Evolutionary conservation across 2,888 invertebrate genomes (phyloP).

Genomic region (Steromphala cineraria): DNA sequence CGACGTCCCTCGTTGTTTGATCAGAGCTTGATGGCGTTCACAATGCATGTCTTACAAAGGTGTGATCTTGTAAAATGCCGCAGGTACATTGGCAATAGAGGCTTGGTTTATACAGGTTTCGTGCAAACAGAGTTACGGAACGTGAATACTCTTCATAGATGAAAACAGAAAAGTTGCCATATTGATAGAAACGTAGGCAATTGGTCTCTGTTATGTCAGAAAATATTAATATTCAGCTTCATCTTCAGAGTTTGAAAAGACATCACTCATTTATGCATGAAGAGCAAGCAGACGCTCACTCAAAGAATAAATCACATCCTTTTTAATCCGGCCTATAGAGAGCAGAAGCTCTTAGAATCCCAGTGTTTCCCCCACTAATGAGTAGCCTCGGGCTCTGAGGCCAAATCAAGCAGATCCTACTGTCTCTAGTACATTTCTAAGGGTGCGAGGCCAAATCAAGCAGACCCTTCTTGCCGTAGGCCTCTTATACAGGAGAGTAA

Average conservation of each 20-base stretch:
- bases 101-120: too few relatives aligned
- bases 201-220: constrained; percentile 14
- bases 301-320: constrained; percentile 19
- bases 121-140: background rate
- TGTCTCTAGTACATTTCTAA: too few relatives aligned
- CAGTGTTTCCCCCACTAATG: background rate
- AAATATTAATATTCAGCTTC: constrained; percentile 20
- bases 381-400: background rate
- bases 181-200: background rate
- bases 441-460: too few relatives aligned
- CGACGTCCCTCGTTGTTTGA: too few relatives aligned
- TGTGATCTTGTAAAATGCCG: too few relatives aligned
- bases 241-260: background rate
- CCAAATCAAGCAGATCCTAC: too few relatives aligned
- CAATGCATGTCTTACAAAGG: too few relatives aligned
- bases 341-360: background rate
- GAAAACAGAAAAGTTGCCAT: background rate
- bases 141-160: background rate
- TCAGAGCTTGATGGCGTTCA: too few relatives aligned
- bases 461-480: too few relatives aligned
- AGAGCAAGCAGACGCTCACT: constrained; percentile 4
- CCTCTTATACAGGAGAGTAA: too few relatives aligned
- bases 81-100: background rate
- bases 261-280: constrained; percentile 11
- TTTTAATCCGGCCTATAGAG: constrained; percentile 7